These are phyloP conservation scores for Tangara arthus DNA, from an alignment of 2,797 vertebrate species.

Conservation along the genomic window DNA sequence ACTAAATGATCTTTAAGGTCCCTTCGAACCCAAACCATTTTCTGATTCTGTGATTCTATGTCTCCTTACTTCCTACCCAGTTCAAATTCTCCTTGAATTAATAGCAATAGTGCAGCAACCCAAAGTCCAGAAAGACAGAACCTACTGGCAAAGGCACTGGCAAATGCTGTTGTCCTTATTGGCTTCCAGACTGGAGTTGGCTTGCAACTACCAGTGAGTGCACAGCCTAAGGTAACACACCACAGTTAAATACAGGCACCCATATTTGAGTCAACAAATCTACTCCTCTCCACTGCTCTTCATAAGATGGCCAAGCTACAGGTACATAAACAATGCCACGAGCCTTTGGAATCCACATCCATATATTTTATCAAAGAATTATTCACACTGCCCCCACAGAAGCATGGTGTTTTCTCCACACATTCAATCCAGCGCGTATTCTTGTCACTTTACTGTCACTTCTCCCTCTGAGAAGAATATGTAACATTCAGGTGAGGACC, in stretches of 20 bases:
- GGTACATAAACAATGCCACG: rapidly evolving
- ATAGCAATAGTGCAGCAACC: not conserved
- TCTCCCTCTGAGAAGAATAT: not conserved
- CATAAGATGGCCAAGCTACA: not conserved
- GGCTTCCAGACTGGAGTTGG: not conserved
- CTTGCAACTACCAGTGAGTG: not conserved
- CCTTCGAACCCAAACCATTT: not conserved
- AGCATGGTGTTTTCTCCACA: not conserved
- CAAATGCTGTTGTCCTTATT: not conserved
- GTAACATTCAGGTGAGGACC: not conserved
- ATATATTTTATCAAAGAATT: not conserved
- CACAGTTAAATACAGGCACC: not conserved
- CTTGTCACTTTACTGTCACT: not conserved
- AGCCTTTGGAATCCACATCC: not conserved
- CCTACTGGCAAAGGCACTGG: not conserved
- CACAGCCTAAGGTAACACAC: not conserved
- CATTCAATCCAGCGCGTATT: not conserved
- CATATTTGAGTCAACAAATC: not conserved
- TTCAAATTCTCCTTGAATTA: not conserved
- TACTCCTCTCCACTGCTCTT: not conserved
- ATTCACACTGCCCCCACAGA: not conserved
- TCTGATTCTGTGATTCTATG: not conserved
- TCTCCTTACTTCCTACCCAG: not conserved
- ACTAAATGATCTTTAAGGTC: not conserved
- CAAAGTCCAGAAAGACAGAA: not conserved